These are phyloP conservation scores for Drosophila aff. DNA, from an alignment of 1,140 invertebrate species.

Conservation along the genomic window DNA sequence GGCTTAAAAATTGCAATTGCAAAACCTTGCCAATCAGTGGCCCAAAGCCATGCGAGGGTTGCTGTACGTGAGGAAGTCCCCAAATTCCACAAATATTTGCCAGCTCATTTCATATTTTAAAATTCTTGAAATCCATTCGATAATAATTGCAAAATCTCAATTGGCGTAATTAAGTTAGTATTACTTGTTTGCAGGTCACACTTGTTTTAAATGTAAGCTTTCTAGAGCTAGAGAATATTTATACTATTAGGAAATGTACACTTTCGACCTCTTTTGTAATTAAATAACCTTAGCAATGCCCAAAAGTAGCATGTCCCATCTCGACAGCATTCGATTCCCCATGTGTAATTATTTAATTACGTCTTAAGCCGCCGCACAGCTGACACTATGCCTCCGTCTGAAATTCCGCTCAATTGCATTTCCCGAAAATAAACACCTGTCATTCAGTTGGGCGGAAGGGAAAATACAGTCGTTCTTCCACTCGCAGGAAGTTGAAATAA, in stretches of 20 bases:
- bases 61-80: not conserved
- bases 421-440: constrained; percentile 65
- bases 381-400: constrained; percentile 49
- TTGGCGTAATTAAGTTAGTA: not conserved
- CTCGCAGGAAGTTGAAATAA: constrained; percentile 5
- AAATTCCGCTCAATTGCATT: constrained; percentile 60
- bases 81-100: constrained; percentile 16
- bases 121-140: not conserved
- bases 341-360: constrained; percentile 58
- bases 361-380: constrained; percentile 43
- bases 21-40: constrained; percentile 15
- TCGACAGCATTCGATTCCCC: not conserved
- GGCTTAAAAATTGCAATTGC: constrained; percentile 58
- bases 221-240: not conserved
- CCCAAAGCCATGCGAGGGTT: not conserved
- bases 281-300: not conserved
- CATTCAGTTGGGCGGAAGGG: constrained; percentile 10
- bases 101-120: not conserved
- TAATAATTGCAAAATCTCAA: not conserved
- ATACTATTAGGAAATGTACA: not conserved
- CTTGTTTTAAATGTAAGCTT: not conserved
- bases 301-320: constrained; percentile 1
- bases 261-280: not conserved
- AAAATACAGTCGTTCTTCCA: not conserved
- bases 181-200: not conserved